Evolutionary conservation across 2,888 invertebrate species (phyloP).

Genomic region (Lycophotia porphyrea): DNA sequence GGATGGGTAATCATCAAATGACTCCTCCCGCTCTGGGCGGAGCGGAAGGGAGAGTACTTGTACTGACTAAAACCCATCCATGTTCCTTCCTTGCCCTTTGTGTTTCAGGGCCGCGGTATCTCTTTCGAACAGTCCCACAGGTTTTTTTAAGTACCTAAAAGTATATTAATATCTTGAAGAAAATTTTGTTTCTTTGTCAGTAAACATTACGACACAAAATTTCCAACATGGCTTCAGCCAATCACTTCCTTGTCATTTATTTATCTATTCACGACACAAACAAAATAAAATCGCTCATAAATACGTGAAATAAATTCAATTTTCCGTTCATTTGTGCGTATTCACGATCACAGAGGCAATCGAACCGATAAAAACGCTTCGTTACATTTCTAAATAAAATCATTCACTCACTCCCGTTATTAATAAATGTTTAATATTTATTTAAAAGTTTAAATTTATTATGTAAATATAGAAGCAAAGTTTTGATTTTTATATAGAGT

Average conservation of each 20-base stretch:
- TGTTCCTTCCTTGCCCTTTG: too few species aligned
- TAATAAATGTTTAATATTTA: conserved; percentile 62
- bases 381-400: conserved; percentile 67
- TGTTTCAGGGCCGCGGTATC: too few species aligned
- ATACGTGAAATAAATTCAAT: conserved; percentile 62
- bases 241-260: conserved; percentile 11
- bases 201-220: neutral
- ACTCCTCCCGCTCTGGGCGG: too few species aligned
- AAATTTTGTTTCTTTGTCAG: neutral
- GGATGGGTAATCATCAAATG: too few species aligned
- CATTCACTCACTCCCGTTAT: conserved; percentile 42
- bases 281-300: conserved; percentile 43
- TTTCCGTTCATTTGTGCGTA: conserved; percentile 62
- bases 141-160: neutral
- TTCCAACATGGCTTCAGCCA: conserved; percentile 9
- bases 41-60: too few species aligned
- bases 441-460: conserved; percentile 42
- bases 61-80: too few species aligned
- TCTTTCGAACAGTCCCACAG: too few species aligned
- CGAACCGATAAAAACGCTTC: conserved; percentile 61
- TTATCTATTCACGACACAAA: conserved; percentile 28
- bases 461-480: conserved; percentile 18
- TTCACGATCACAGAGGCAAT: conserved; percentile 63
- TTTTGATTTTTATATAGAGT: too few species aligned
- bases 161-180: neutral